Base-by-base conservation (phyloP, 2,797 vertebrate species). In the Esox lucius region DNA sequence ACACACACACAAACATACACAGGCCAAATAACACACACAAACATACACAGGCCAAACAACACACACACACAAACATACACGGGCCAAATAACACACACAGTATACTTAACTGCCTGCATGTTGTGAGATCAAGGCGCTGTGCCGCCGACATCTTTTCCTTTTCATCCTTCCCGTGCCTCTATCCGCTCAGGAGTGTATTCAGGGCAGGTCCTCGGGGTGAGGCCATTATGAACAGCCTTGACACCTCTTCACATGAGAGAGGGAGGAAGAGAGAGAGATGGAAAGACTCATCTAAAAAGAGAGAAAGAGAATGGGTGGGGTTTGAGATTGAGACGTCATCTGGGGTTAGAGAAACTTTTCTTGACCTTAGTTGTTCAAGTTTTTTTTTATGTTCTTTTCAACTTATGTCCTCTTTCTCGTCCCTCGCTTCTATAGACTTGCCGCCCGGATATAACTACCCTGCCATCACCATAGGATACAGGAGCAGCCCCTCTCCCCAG, bases 391-490 rank as follows among this genome's bases (percentile, higher is more conserved):
- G 8, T 22, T 59, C 22, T 24, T 61, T 24, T 24, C 22, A 61
- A 48, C 66, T 28, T 5, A 16, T 67, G 8, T 39, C 16, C 16
- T 75, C 72, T 81, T 61, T 78, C 31, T 88, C 42, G 81, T 16
- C 73, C 39, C 75, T 68, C 64, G n/a, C 19, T 56, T 24, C 35
- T 61, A 0, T 84, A 99, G 97, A 96, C 81, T 86, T 97, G 83
- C 96, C 95, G 80, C 94, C 96, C 26, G 94, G 95, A 79, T 96
- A 95, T 80, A 87, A 91, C 72, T 96, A 95, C 82, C 94, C 96
- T 0, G 80, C 90, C 0, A 86, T 95, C 42, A 42, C 88, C 84
- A 87, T 95, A 86, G 93, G 92, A 84, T 98, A 96, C 91, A 91
- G 94, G 46, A 90, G 91, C 2, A 93, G 93, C 71, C 89, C 94